A percentile compares a stretch with the other conserved stretches of the same genome.
phyloP scores from a whole-genome alignment of 2,888 invertebrate species.

The Andrena bicolor region DNA sequence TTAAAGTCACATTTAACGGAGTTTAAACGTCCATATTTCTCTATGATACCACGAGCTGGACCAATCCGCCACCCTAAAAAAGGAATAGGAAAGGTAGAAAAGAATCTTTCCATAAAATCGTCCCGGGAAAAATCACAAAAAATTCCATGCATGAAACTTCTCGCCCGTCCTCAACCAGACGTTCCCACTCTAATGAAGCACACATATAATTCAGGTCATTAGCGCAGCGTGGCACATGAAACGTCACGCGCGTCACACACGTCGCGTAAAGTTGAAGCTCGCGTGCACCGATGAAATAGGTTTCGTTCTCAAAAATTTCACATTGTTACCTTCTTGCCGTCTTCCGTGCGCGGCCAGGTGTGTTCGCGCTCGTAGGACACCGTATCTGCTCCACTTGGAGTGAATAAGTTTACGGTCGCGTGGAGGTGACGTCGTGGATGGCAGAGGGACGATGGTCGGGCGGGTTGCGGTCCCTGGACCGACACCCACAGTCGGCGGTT shows the following conservation, averaged over 20 bases:
- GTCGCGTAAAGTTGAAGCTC: background rate
- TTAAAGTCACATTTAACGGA: too few species aligned
- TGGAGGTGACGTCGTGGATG: background rate
- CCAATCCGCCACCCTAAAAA: too few species aligned
- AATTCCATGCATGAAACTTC: background rate
- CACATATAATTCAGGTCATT: slow-evolving; percentile 6
- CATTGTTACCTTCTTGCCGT: slow-evolving; percentile 19
- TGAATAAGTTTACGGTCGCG: slow-evolving; percentile 43
- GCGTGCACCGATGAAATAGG: background rate
- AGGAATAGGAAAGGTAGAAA: too few species aligned
- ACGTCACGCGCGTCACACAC: background rate
- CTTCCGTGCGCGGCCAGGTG: slow-evolving; percentile 3
- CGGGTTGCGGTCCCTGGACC: slow-evolving; percentile 18
- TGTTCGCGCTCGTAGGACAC: slow-evolving; percentile 26
- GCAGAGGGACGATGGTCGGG: slow-evolving; percentile 5
- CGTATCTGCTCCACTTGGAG: slow-evolving; percentile 28
- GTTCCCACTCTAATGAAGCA: background rate
- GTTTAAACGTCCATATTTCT: too few species aligned
- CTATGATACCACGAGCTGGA: too few species aligned
- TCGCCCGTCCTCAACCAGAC: background rate
- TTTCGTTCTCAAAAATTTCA: slow-evolving; percentile 12
- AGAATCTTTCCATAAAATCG: too few species aligned
- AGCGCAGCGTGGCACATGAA: background rate
- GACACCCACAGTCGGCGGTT: slow-evolving; percentile 46
- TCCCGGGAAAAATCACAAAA: too few species aligned